A percentile compares a stretch with the other conserved stretches of the same genome.
Evolutionary conservation across 2,797 vertebrate species (phyloP).

Genomic region (Hypotaenidia philippensis): DNA sequence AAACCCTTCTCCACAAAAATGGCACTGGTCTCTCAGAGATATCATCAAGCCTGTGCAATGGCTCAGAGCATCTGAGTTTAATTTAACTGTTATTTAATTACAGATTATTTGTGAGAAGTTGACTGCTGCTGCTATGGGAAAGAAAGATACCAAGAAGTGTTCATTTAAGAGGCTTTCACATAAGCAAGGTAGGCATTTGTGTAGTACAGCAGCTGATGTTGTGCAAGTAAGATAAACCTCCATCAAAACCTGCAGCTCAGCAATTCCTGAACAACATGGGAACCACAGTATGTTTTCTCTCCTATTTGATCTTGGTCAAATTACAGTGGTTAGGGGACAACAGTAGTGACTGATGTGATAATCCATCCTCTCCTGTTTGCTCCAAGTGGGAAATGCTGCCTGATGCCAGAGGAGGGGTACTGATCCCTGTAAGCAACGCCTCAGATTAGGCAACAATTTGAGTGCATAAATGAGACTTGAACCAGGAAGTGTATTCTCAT

Average conservation of each 20-base stretch:
- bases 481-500: neutral
- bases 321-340: neutral
- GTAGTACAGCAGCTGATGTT: neutral
- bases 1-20: conserved; percentile 27
- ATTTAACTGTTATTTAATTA: conserved; percentile 32
- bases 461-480: neutral
- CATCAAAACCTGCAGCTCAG: neutral
- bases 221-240: neutral
- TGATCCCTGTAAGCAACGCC: neutral
- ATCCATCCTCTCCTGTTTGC: neutral
- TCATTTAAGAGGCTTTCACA: neutral
- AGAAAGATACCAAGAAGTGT: neutral
- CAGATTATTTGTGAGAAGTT: neutral
- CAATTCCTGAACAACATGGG: neutral
- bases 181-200: neutral
- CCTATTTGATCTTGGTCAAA: neutral
- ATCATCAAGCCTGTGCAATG: conserved; percentile 5
- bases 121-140: neutral
- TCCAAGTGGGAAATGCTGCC: neutral
- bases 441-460: neutral
- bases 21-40: neutral
- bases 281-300: neutral
- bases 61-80: conserved; percentile 4
- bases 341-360: neutral
- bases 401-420: neutral